Percentiles rank a stretch among this genome's conserved stretches.
Conservation (phyloP, 2,797 vertebrate genomes). For the Luscinia luscinia region DNA sequence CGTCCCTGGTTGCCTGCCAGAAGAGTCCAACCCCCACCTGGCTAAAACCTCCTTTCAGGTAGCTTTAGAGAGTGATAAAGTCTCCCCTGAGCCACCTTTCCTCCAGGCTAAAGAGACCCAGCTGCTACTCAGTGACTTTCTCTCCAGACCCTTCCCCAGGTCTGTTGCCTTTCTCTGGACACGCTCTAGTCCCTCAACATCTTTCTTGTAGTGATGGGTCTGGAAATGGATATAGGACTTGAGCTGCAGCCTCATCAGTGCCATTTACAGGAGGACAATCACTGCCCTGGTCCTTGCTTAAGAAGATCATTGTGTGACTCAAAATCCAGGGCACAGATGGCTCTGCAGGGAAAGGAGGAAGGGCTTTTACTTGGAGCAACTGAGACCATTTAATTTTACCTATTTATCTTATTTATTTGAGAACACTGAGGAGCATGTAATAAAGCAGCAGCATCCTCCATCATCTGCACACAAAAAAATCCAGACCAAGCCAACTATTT, state of each 20-base stretch:
- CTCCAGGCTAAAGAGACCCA: background rate
- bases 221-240: background rate
- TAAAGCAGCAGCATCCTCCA: background rate
- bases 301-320: background rate
- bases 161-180: background rate
- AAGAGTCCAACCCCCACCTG: background rate
- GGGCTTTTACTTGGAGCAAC: background rate
- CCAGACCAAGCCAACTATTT: background rate
- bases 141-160: background rate
- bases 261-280: background rate
- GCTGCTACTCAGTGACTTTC: background rate
- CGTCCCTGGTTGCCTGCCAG: background rate
- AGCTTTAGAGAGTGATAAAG: background rate
- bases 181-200: rapidly evolving
- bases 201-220: background rate
- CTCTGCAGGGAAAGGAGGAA: background rate
- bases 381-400: background rate
- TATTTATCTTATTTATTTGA: background rate
- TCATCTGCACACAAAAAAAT: background rate
- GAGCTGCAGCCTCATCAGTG: background rate
- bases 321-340: background rate
- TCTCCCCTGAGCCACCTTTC: background rate
- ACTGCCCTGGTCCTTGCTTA: background rate
- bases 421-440: background rate
- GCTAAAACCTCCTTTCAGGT: background rate